Conservation (phyloP, 2,113 vertebrate species). For the Xiphophorus couchianus region DNA sequence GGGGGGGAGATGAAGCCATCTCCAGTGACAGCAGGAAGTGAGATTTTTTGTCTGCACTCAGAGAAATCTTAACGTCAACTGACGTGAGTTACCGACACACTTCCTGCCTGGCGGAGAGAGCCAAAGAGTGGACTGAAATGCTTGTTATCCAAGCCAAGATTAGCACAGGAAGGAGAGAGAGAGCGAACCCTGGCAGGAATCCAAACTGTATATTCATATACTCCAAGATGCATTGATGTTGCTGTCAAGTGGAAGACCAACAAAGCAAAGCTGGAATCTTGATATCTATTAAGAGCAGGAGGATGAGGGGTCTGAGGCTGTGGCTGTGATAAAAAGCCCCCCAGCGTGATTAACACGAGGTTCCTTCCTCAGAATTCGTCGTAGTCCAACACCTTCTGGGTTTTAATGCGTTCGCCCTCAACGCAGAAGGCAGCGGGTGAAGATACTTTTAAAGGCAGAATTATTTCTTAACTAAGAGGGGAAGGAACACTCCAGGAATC, state of each 20-base stretch:
- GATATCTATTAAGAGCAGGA: constrained; percentile 46
- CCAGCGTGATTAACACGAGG: constrained; percentile 29
- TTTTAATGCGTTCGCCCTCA: constrained; percentile 40
- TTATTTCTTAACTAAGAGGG: neutral
- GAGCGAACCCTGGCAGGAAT: constrained; percentile 29
- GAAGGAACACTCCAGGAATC: neutral
- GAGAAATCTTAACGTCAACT: constrained; percentile 35
- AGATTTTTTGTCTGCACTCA: constrained; percentile 21
- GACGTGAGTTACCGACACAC: constrained; percentile 17
- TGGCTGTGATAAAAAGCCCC: constrained; percentile 25
- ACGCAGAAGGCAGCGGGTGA: constrained; percentile 25
- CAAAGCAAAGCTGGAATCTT: constrained; percentile 48
- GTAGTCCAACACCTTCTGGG: neutral
- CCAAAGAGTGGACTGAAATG: constrained; percentile 28
- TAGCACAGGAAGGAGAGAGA: constrained; percentile 35
- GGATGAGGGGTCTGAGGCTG: constrained; percentile 16
- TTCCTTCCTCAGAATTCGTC: constrained; percentile 17
- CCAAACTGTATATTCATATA: constrained; percentile 49
- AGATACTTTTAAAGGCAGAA: constrained; percentile 13
- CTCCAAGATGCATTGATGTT: constrained; percentile 50
- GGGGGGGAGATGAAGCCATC: constrained; percentile 10
- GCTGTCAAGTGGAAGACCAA: constrained; percentile 50
- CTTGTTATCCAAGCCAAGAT: constrained; percentile 36
- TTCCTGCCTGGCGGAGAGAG: constrained; percentile 35
- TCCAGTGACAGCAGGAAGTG: constrained; percentile 1